Evolutionary conservation across 2,888 invertebrate species (phyloP), one percentile per base, ranked within the genome.

Genomic region (Coelinius sp.): DNA sequence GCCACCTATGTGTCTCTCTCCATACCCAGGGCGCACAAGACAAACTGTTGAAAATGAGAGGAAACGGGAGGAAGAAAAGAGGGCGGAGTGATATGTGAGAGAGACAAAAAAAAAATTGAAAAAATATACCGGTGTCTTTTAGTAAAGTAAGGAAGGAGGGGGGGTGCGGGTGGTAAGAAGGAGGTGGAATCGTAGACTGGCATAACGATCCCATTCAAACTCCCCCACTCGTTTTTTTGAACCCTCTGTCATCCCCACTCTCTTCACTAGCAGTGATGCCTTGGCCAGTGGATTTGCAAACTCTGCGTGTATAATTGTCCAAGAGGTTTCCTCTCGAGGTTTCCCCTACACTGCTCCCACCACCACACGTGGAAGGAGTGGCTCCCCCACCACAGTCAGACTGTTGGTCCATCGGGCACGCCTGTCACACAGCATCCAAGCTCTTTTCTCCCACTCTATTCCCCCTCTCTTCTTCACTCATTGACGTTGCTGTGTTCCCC

Each of bases 191-290:
- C 59, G 59, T 59, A 81, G 81, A 82, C 81, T 84, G 80, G 82
- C 82, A 83, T 71, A 85, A 86, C 85, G 85, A 86, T 86, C 84
- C 85, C 85, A 82, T 85, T 85, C 85, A 85, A 85, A 85, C 82
- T 80, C 52, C 68, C 56, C 72, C 68, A 63, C 68, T 52, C 73
- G 59, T 64, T 71, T 68, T 73, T 70, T 71, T 66, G 67, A 73
- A 77, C 81, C 81, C 64, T 49, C 64, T 68, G 46, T 53, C 38
- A 35, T 64, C 56, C 68, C 49, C 66, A 44, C 12, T 31, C 46
- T 71, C 65, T 67, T 68, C 53, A 68, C 73, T 75, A 71, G 69
- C 38, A 68, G 69, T 68, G 63, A 70, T 68, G 67, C 73, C 73
- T 35, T 75, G 78, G 78, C 56, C 56, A 41, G 49, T 35, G 25